Evolutionary conservation across 2,888 invertebrate genomes (phyloP).

Genomic region (Oligia strigilis): DNA sequence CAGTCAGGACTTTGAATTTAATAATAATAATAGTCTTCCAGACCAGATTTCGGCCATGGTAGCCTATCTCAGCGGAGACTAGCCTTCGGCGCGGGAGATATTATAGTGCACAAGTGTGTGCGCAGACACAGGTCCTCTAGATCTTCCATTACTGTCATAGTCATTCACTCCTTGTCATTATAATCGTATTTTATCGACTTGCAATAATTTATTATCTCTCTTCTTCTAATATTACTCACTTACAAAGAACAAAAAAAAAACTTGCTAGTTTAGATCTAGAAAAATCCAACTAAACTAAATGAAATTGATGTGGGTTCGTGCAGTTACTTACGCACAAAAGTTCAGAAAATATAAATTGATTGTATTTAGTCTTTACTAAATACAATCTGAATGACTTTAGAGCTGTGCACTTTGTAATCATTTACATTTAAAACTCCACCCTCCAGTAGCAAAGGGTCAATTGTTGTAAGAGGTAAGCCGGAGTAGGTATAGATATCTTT

Average conservation of each 20-base stretch:
- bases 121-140: too few relatives aligned
- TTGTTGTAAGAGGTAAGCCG: too few relatives aligned
- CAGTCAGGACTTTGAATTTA: too few relatives aligned
- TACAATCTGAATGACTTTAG: neutral
- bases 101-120: too few relatives aligned
- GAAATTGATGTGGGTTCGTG: neutral
- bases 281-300: neutral
- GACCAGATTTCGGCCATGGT: too few relatives aligned
- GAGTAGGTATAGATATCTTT: too few relatives aligned
- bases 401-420: neutral
- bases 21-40: too few relatives aligned
- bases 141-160: too few relatives aligned
- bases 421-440: slow-evolving; percentile 6
- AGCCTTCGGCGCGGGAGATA: too few relatives aligned
- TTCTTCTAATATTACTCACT: neutral
- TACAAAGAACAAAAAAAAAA: neutral
- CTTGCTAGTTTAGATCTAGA: neutral
- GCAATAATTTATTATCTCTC: neutral
- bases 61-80: too few relatives aligned
- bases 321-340: neutral
- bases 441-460: too few relatives aligned
- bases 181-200: neutral
- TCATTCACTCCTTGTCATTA: neutral
- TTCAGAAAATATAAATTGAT: neutral
- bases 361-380: neutral